Percentiles rank a stretch among this genome's conserved stretches.
phyloP scores from a whole-genome alignment of 2,888 invertebrate genomes.

The Cryptops parisi region DNA sequence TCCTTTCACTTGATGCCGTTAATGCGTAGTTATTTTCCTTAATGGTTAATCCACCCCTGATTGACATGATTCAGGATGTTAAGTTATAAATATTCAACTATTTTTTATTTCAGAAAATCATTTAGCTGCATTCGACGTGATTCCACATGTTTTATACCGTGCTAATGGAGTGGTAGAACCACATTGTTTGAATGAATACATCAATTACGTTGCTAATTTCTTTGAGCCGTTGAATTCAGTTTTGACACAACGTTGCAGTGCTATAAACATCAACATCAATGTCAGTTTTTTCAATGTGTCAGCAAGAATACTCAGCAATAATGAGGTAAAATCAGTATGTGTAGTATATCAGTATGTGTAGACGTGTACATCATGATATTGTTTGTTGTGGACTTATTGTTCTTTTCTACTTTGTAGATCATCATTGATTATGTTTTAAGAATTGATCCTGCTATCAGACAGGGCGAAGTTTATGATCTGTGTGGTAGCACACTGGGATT shows the following conservation, averaged over 20 bases:
- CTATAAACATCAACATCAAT: conserved; percentile 86
- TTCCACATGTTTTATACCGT: conserved; percentile 68
- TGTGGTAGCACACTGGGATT: conserved; percentile 86
- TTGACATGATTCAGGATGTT: too few relatives aligned
- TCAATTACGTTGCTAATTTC: conserved; percentile 47
- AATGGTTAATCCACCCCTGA: neutral
- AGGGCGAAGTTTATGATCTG: conserved; percentile 83
- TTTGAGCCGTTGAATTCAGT: conserved; percentile 62
- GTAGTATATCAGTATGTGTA: neutral
- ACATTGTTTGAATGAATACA: conserved; percentile 69
- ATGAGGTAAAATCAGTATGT: conserved; percentile 24
- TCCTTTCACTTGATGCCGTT: too few relatives aligned
- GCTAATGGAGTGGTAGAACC: conserved; percentile 79
- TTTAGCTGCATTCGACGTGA: conserved; percentile 86
- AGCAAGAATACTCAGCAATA: conserved; percentile 27
- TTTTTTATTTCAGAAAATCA: conserved; percentile 51
- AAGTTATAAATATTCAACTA: too few relatives aligned
- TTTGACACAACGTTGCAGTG: conserved; percentile 81
- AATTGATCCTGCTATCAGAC: conserved; percentile 71
- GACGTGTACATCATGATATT: neutral
- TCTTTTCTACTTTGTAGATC: conserved; percentile 22
- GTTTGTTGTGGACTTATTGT: neutral
- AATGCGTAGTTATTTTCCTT: too few relatives aligned
- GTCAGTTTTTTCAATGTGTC: conserved; percentile 73
- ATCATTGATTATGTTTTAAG: conserved; percentile 73